Base-by-base conservation (phyloP, 2,797 vertebrate genomes). In the Megalops cyprinoides region DNA sequence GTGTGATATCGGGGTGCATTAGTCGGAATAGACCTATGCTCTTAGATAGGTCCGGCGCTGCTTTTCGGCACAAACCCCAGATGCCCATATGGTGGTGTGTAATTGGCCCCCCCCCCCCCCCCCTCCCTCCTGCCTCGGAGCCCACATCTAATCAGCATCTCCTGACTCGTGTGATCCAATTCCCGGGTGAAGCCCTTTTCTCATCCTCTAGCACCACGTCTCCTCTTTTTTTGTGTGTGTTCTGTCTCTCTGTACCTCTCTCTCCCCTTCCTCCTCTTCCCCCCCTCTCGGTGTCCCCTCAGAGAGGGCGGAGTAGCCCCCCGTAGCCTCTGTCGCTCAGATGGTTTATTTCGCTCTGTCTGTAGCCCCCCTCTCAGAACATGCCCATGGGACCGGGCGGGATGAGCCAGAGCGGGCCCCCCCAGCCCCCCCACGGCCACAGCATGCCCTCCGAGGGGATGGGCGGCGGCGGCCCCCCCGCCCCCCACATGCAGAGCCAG, bases 401-500 rank as follows among this genome's bases (percentile, higher is more conserved):
- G 86, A 97, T 99, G 96, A 98, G 91, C 94, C 98, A 96, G 91
- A 97, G 96, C 6, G 98, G 96, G 81, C 95, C 96, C 87, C 95
- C 96, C 77, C 97, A 97, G 87, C 94, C 97, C 39, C 96, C 97
- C 44, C 98, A 98, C 49, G 93, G 96, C 58, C 98, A 99, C 95
- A 98, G 89, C 94, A 96, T 99, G 95, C 95, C 97, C 93, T 94
- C 97, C 85, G 98, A 99, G 89, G 96, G 95, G 82, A 97, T 98
- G 96, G 97, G 96, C 90, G 97, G 95, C 83, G 95, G 96, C 86
- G 97, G 96, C 85, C 97, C 97, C 87, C 94, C 97, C 89, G 96
- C 97, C 79, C 95, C 97, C 84, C 98, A 99, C 95, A 97, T 99
- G 97, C 98, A 98, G 93, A 97, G 93, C 95, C 98, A 99, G 96